A percentile compares a stretch with the other conserved stretches of the same genome.
phyloP scores from a whole-genome alignment of 2,888 invertebrate genomes.

The Fabriciana adippe region DNA sequence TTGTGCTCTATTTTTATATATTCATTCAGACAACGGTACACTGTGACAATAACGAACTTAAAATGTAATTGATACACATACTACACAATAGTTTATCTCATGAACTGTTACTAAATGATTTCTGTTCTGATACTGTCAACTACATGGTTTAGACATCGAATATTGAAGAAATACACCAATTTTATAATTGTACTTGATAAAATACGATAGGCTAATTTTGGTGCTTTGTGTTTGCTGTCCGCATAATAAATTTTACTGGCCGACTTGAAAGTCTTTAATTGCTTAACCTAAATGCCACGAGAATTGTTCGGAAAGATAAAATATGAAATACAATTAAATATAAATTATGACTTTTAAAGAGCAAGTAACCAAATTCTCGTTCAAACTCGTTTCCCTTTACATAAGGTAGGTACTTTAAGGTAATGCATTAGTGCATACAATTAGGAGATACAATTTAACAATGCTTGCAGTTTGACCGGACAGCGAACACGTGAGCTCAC shows the following conservation, averaged over 20 bases:
- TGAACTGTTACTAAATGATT: constrained; percentile 58
- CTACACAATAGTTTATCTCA: constrained; percentile 62
- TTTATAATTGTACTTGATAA: constrained; percentile 56
- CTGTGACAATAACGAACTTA: constrained; percentile 82
- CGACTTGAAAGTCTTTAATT: constrained; percentile 11
- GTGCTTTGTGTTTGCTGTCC: constrained; percentile 28
- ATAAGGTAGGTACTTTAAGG: too few relatives aligned
- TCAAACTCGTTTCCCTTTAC: too few relatives aligned
- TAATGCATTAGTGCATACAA: constrained; percentile 6
- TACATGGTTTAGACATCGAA: constrained; percentile 54
- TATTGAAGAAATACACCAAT: constrained; percentile 53
- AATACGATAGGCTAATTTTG: constrained; percentile 39
- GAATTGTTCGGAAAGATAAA: constrained; percentile 3
- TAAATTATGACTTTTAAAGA: too few relatives aligned
- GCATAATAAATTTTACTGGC: constrained; percentile 30
- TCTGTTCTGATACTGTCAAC: constrained; percentile 53
- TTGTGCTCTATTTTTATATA: constrained; percentile 78
- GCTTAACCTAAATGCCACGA: constrained; percentile 26
- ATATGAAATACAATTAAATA: too few relatives aligned
- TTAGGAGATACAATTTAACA: constrained; percentile 3
- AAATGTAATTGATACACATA: constrained; percentile 71
- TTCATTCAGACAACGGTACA: constrained; percentile 83
- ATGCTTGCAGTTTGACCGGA: not conserved
- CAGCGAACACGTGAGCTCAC: constrained; percentile 29
- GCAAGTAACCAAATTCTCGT: too few relatives aligned